These are phyloP conservation scores for Aporrectodea caliginosa DNA, from an alignment of 1,140 invertebrate species.

Conservation along the genomic window DNA sequence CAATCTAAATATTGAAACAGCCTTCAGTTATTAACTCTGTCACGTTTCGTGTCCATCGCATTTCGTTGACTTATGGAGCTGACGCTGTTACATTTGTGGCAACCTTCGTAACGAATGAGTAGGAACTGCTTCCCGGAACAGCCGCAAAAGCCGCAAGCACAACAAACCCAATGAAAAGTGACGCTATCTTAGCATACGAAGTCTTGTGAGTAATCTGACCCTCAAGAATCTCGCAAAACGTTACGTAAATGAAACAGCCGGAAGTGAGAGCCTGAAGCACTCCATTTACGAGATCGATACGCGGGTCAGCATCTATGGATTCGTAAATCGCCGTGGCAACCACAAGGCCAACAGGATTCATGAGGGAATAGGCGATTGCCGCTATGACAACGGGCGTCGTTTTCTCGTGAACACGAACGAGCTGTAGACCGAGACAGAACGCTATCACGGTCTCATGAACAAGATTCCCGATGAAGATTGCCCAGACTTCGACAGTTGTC, in stretches of 20 bases:
- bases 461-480: constrained; percentile 54
- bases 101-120: not conserved
- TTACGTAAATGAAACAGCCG: constrained; percentile 86
- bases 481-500: constrained; percentile 40
- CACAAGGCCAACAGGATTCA: constrained; percentile 65
- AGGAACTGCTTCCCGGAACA: constrained; percentile 32
- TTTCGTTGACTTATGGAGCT: no score
- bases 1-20: no score
- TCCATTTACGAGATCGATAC: constrained; percentile 55
- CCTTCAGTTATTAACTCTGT: no score
- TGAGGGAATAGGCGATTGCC: constrained; percentile 60
- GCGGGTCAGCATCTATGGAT: constrained; percentile 5
- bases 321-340: constrained; percentile 54
- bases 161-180: constrained; percentile 24
- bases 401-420: constrained; percentile 39
- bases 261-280: constrained; percentile 69
- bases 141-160: constrained; percentile 26
- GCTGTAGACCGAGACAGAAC: constrained; percentile 53
- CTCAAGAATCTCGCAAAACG: constrained; percentile 82
- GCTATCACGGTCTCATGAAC: constrained; percentile 57
- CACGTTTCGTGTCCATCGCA: no score
- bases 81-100: not conserved
- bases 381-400: constrained; percentile 35
- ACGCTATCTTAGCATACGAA: constrained; percentile 15
- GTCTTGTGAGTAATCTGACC: constrained; percentile 51